A percentile compares a stretch with the other conserved stretches of the same genome.
Conservation (phyloP, 2,113 vertebrate species). For the Phasianus colchicus region DNA sequence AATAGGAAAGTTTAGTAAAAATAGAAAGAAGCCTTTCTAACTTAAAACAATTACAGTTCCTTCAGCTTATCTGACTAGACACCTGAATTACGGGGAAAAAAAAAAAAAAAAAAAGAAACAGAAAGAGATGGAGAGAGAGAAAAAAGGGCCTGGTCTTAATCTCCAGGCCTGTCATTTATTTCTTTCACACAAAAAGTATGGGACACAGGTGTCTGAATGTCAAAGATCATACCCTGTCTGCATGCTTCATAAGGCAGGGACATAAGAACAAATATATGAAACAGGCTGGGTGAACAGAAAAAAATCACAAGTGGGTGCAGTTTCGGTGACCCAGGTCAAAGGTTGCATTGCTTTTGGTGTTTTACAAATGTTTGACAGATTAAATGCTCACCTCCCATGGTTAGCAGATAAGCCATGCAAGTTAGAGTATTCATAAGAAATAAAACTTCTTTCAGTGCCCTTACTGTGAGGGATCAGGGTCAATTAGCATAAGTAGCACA, state of each 20-base stretch:
- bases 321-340: slow-evolving; percentile 76
- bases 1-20: background rate
- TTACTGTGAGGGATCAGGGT: slow-evolving; percentile 36
- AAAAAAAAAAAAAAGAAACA: background rate
- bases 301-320: slow-evolving; percentile 51
- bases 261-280: slow-evolving; percentile 53
- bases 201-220: slow-evolving; percentile 78
- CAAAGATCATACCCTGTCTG: slow-evolving; percentile 77
- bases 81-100: slow-evolving; percentile 31
- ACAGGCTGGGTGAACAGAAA: slow-evolving; percentile 37
- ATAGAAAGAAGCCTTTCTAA: slow-evolving; percentile 6
- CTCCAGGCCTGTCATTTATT: slow-evolving; percentile 74
- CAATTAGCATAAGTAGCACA: slow-evolving; percentile 8
- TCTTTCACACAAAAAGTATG: slow-evolving; percentile 79
- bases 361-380: slow-evolving; percentile 79
- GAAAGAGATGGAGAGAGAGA: background rate
- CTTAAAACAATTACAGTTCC: slow-evolving; percentile 23
- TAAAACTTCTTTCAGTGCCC: slow-evolving; percentile 56
- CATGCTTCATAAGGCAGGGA: slow-evolving; percentile 65
- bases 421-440: slow-evolving; percentile 57
- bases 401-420: slow-evolving; percentile 61
- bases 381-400: slow-evolving; percentile 72
- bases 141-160: slow-evolving; percentile 53
- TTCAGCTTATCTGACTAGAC: slow-evolving; percentile 41
- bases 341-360: slow-evolving; percentile 69